Evolutionary conservation across 2,797 vertebrate genomes (phyloP), one percentile per base, ranked within the genome.

Genomic region (Sphenodon punctatus): DNA sequence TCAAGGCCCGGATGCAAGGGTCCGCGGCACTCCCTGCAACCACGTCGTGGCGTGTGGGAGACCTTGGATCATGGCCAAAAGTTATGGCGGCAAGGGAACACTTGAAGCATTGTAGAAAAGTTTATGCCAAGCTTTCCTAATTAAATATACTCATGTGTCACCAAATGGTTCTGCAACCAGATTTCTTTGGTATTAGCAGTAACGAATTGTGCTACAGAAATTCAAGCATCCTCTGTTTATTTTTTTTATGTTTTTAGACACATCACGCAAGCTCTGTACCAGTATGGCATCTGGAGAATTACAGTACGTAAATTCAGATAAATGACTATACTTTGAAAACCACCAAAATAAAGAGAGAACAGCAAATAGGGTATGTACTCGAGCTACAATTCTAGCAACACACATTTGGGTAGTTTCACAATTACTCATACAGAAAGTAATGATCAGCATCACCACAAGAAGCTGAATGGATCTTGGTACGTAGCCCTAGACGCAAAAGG

Each of bases 301-400:
- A 6, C 3, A 3, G 10, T 7, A 78, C 43, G 77, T 64, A 80
- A 48, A 71, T 46, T 17, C 63, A 75, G 39, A 83, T n/a, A n/a
- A 60, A 75, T 14, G 46, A 20, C 67, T 58, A 75, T 69, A 23
- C 13, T 67, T 23, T 78, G 41, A 80, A 60, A 78, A 60, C 55
- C 72, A 23, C 84, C 32, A 56, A 38, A 74, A 45, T 22, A 46
- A 46, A 34, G 45, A 36, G 48, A 8, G 1, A 1, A 30, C 8
- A 64, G 1, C 45, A 49, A 82, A 88, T 80, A 19, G 85, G 86
- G 64, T 81, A 84, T 70, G 22, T 48, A 75, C 64, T 61, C 66
- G 81, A 46, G 6, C 23, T 42, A 1, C 30, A 48, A 32, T 83
- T 91, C 91, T 87, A 91, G 88, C n/a, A 85, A 85, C 67, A 41